Evolutionary conservation across 37 sponge, comb jelly and placozoan species (phyloP).

Genomic region (Haliclona indistincta): DNA sequence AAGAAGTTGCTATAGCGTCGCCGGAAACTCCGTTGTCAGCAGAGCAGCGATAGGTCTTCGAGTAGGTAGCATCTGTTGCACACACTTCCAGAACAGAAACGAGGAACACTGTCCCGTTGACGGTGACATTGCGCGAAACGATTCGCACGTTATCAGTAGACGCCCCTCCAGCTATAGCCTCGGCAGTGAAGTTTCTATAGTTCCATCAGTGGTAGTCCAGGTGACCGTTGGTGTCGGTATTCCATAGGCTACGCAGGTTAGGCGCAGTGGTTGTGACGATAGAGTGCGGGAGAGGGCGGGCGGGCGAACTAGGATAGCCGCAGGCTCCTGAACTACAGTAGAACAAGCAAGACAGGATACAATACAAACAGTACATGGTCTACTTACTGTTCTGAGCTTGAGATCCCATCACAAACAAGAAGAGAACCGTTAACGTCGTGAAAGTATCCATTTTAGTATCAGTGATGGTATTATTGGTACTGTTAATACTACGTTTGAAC

Average conservation of each 20-base stretch:
- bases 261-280: neutral
- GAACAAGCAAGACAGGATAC: too few species aligned
- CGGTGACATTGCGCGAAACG: neutral
- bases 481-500: too few species aligned
- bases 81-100: neutral
- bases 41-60: neutral
- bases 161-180: too few species aligned
- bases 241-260: neutral
- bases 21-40: neutral
- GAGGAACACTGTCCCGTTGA: neutral
- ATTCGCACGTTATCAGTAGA: neutral
- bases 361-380: too few species aligned
- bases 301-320: neutral
- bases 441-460: too few species aligned
- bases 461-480: too few species aligned
- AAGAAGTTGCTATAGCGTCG: neutral
- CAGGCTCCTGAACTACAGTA: too few species aligned
- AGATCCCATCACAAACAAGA: too few species aligned
- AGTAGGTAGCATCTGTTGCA: neutral
- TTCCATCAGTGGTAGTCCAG: neutral
- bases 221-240: neutral
- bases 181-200: neutral
- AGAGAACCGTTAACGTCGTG: too few species aligned
- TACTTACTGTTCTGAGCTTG: too few species aligned
- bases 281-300: neutral